Conservation (phyloP, 2,113 vertebrate genomes). For the Eubucco bourcierii region DNA sequence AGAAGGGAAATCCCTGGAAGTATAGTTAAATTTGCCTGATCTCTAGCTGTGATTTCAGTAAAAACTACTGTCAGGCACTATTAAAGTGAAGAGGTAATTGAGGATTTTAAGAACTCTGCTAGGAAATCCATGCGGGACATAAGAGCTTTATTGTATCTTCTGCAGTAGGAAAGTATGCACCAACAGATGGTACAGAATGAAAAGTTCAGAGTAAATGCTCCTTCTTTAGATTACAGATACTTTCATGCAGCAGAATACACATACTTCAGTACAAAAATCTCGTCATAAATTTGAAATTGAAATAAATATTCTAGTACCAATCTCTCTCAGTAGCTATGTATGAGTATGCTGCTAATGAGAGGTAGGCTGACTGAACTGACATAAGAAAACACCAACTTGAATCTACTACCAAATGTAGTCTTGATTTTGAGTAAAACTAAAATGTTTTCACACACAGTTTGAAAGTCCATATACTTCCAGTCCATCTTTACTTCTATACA, state of each 20-base stretch:
- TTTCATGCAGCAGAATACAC: neutral
- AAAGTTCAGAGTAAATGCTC: neutral
- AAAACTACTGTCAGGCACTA: neutral
- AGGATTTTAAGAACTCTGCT: neutral
- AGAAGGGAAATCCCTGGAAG: neutral
- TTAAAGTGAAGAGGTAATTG: neutral
- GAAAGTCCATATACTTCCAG: neutral
- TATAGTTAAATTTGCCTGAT: neutral
- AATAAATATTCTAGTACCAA: neutral
- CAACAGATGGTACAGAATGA: neutral
- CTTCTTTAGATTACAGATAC: neutral
- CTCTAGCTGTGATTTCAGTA: neutral
- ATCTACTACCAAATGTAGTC: neutral
- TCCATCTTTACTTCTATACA: neutral
- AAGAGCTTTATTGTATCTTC: neutral
- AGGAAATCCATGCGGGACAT: neutral
- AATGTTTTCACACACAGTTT: neutral
- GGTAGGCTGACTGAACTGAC: neutral
- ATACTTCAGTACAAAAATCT: neutral
- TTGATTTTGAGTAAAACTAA: neutral
- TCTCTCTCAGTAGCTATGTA: neutral
- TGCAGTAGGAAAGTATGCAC: neutral
- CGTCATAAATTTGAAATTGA: neutral
- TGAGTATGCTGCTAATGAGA: neutral
- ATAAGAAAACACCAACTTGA: neutral